Percentiles rank a stretch among this genome's conserved stretches.
These are phyloP conservation scores for Monopterus albus DNA, from an alignment of 2,113 vertebrate species.

Conservation along the genomic window DNA sequence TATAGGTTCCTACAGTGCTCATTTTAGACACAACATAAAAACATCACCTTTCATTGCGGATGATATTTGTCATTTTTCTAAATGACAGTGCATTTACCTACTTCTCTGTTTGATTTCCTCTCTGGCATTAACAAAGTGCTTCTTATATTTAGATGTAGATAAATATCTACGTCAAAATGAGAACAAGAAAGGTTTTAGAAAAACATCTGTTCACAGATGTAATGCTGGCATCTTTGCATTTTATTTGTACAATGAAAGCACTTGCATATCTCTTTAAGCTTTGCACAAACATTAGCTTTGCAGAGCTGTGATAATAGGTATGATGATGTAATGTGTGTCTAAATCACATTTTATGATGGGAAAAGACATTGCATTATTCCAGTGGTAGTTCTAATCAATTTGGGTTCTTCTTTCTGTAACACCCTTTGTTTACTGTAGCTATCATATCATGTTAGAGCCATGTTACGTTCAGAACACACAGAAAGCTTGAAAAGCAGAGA, in stretches of 20 bases:
- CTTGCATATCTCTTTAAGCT: slow-evolving; percentile 8
- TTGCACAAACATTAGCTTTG: slow-evolving; percentile 13
- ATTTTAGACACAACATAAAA: slow-evolving; percentile 47
- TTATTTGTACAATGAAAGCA: slow-evolving; percentile 9
- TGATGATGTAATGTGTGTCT: slow-evolving; percentile 26
- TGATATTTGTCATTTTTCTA: slow-evolving; percentile 30
- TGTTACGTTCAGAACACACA: slow-evolving; percentile 51
- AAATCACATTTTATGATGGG: slow-evolving; percentile 38
- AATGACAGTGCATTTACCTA: slow-evolving; percentile 45
- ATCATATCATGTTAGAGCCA: slow-evolving; percentile 54
- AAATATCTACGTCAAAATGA: slow-evolving; percentile 37
- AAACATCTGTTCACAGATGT: slow-evolving; percentile 6
- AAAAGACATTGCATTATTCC: slow-evolving; percentile 6
- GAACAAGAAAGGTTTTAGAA: neutral
- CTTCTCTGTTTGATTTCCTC: slow-evolving; percentile 45
- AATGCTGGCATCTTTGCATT: slow-evolving; percentile 10
- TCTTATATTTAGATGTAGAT: slow-evolving; percentile 18
- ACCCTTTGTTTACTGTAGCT: slow-evolving; percentile 63
- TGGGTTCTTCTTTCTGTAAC: slow-evolving; percentile 48
- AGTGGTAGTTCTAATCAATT: slow-evolving; percentile 53
- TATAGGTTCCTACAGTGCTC: slow-evolving; percentile 5
- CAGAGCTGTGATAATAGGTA: neutral
- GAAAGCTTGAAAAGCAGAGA: slow-evolving; percentile 25
- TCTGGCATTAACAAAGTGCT: slow-evolving; percentile 35
- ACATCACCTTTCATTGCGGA: slow-evolving; percentile 27